Evolutionary conservation across 2,113 vertebrate species (phyloP).

Genomic region (Thalassoma bifasciatum): DNA sequence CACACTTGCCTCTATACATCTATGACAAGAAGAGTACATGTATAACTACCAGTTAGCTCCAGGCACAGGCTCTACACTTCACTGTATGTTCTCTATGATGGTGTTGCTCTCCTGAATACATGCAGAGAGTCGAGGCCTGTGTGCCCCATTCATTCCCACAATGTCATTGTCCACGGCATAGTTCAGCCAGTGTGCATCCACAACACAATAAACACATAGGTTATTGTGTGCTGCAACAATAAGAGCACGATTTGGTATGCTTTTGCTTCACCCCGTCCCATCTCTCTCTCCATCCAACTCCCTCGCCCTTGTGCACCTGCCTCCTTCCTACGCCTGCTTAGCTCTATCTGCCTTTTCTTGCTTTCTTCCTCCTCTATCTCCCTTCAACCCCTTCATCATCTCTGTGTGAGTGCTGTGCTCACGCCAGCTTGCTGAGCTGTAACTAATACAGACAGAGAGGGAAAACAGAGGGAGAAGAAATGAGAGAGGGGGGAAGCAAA

Average conservation of each 20-base stretch:
- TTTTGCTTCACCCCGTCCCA: constrained; percentile 65
- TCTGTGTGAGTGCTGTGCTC: constrained; percentile 64
- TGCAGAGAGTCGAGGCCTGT: constrained; percentile 42
- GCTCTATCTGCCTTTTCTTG: constrained; percentile 27
- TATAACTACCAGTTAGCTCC: constrained; percentile 39
- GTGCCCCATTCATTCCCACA: constrained; percentile 71
- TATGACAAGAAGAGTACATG: not conserved
- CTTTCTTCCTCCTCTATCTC: constrained; percentile 41
- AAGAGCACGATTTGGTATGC: constrained; percentile 54
- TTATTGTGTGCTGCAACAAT: constrained; percentile 79
- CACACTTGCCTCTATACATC: not conserved
- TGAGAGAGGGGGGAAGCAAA: not conserved
- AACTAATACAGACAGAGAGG: constrained; percentile 69
- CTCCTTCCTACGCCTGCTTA: constrained; percentile 32
- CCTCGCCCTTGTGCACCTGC: constrained; percentile 59
- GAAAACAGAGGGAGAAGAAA: constrained; percentile 40
- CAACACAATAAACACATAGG: constrained; percentile 77
- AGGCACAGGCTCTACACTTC: constrained; percentile 33
- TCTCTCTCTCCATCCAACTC: constrained; percentile 48
- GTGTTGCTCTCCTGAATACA: constrained; percentile 55
- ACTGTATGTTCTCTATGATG: constrained; percentile 30
- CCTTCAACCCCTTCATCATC: constrained; percentile 59
- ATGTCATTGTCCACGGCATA: constrained; percentile 73
- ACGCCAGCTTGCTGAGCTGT: constrained; percentile 76
- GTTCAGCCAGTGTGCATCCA: constrained; percentile 73